phyloP scores from a whole-genome alignment of 2,888 invertebrate species.

The Deroplatys truncata region DNA sequence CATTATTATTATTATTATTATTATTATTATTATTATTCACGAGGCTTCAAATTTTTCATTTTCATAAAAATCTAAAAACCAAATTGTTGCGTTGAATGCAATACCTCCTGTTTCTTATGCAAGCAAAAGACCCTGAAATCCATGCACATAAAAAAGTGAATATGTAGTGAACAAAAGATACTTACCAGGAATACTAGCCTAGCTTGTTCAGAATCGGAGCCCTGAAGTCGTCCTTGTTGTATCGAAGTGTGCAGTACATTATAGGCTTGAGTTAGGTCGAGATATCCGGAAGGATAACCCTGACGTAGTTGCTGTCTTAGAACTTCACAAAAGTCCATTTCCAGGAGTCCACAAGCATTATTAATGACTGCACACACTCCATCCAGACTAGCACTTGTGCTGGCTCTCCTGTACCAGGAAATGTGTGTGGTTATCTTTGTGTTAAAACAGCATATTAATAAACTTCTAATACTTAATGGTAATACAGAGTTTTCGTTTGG shows the following conservation, averaged over 20 bases:
- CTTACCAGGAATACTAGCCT: conserved; percentile 71
- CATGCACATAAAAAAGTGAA: too few species aligned
- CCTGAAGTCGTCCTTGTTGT: conserved; percentile 74
- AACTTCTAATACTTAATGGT: too few species aligned
- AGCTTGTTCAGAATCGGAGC: conserved; percentile 73
- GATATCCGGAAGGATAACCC: conserved; percentile 74
- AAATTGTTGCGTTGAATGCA: too few species aligned
- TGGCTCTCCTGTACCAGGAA: conserved; percentile 64
- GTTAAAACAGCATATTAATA: too few species aligned
- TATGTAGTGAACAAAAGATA: not conserved
- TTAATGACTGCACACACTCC: conserved; percentile 96
- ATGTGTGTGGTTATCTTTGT: not conserved
- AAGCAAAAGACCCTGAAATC: too few species aligned
- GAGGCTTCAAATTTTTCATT: too few species aligned
- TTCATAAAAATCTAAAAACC: too few species aligned
- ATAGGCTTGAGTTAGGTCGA: conserved; percentile 77
- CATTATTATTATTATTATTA: too few species aligned
- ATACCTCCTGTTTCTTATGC: too few species aligned
- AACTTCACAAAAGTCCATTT: conserved; percentile 75
- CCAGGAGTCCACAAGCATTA: conserved; percentile 82
- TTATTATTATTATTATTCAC: too few species aligned
- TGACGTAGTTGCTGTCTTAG: conserved; percentile 68
- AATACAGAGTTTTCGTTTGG: too few species aligned
- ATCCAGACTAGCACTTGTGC: conserved; percentile 87
- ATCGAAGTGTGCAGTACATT: conserved; percentile 74